A percentile compares a stretch with the other conserved stretches of the same genome.
These are phyloP conservation scores for Trichosurus vulpecula DNA, from an alignment of 2,797 vertebrate species.

Conservation along the genomic window DNA sequence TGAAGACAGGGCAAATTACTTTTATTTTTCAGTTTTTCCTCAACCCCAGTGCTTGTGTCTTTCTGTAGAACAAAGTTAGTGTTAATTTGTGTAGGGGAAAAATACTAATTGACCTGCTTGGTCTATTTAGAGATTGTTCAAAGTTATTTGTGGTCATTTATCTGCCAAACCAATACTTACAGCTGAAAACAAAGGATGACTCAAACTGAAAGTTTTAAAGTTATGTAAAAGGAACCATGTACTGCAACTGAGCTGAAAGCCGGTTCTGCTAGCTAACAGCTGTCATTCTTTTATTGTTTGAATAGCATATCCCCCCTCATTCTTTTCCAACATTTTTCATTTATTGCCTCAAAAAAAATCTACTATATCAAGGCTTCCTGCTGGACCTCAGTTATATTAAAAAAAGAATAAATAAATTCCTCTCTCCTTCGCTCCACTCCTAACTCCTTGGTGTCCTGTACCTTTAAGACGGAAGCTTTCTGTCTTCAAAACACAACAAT, in stretches of 20 bases:
- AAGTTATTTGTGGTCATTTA: constrained; percentile 56
- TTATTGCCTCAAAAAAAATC: constrained; percentile 40
- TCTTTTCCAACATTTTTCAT: constrained; percentile 30
- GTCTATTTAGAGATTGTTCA: constrained; percentile 63
- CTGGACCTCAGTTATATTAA: constrained; percentile 52
- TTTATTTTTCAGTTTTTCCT: not conserved
- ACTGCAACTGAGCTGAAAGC: not conserved
- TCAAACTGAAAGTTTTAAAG: constrained; percentile 62
- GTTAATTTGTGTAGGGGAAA: not conserved
- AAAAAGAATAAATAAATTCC: constrained; percentile 25
- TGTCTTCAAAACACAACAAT: constrained; percentile 26
- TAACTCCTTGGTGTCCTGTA: constrained; percentile 46
- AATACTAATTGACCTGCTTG: constrained; percentile 12
- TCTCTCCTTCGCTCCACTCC: not conserved
- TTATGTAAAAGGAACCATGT: constrained; percentile 5
- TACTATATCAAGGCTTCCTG: constrained; percentile 11
- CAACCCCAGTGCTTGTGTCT: not conserved
- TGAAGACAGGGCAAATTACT: not conserved
- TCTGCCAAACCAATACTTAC: constrained; percentile 42
- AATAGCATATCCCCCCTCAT: constrained; percentile 10
- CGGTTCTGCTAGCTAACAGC: not conserved
- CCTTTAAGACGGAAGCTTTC: constrained; percentile 31
- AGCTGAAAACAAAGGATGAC: constrained; percentile 53
- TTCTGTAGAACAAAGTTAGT: not conserved
- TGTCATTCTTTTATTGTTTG: constrained; percentile 12